Conservation (phyloP, 2,113 vertebrate genomes). For the Siniperca chuatsi region DNA sequence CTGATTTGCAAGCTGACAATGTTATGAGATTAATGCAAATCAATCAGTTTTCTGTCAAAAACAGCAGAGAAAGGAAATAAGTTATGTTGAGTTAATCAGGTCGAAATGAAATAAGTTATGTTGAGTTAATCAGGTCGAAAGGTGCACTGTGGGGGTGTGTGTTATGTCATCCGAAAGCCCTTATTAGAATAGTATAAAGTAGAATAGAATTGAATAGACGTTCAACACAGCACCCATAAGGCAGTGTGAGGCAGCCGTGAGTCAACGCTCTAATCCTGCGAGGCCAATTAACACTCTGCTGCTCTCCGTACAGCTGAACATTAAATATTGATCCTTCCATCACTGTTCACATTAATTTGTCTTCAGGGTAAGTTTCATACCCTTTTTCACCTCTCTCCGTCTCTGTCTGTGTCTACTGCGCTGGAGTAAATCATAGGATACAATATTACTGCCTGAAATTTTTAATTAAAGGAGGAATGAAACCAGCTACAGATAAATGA, state of each 20-base stretch:
- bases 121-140: slow-evolving; percentile 14
- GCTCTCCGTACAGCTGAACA: slow-evolving; percentile 42
- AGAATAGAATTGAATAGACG: not conserved
- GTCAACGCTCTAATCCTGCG: slow-evolving; percentile 30
- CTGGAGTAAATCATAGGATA: not conserved
- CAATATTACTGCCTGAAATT: slow-evolving; percentile 4
- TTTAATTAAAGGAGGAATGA: slow-evolving; percentile 17
- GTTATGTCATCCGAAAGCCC: slow-evolving; percentile 15
- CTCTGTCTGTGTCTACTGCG: not conserved
- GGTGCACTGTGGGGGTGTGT: not conserved
- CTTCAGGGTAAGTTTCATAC: slow-evolving; percentile 48
- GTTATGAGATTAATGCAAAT: not conserved
- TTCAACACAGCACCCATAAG: not conserved
- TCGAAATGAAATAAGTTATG: not conserved
- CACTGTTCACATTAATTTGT: slow-evolving; percentile 48
- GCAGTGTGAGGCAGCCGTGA: not conserved
- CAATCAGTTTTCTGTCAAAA: not conserved
- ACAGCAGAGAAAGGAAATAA: not conserved
- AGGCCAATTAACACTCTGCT: slow-evolving; percentile 61
- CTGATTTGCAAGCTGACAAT: not conserved
- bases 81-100: slow-evolving; percentile 9
- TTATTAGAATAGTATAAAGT: not conserved
- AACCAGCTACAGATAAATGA: slow-evolving; percentile 21
- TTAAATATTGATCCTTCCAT: slow-evolving; percentile 66
- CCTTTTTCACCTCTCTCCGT: not conserved